Evolutionary conservation across 2,888 invertebrate species (phyloP).

Genomic region (Macrosiphum euphorbiae): DNA sequence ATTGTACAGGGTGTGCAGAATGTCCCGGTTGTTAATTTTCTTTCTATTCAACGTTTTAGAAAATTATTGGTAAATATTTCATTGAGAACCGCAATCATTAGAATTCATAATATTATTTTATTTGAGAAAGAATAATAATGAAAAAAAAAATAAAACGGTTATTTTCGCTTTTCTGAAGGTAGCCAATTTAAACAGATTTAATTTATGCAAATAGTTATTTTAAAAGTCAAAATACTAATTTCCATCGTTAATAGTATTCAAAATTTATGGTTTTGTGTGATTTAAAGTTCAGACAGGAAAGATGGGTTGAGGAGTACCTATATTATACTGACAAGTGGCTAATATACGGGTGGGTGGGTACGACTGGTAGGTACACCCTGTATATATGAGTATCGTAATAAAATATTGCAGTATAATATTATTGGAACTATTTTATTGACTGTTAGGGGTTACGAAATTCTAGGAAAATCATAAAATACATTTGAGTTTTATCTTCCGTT

Average conservation of each 20-base stretch:
- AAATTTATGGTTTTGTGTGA: background rate
- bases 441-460: background rate
- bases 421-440: background rate
- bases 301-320: background rate
- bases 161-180: background rate
- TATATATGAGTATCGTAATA: background rate
- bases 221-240: constrained; percentile 2
- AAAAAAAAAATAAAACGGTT: background rate
- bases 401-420: background rate
- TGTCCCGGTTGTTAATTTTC: background rate
- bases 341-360: background rate
- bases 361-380: background rate
- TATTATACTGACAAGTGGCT: background rate
- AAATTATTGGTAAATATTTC: background rate
- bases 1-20: background rate
- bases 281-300: background rate
- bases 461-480: background rate
- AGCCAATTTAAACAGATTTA: background rate
- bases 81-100: background rate
- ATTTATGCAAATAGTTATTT: background rate
- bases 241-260: constrained; percentile 13
- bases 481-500: background rate
- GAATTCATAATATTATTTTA: background rate
- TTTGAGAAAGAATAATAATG: background rate
- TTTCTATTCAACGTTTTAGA: background rate